Conservation (phyloP, 2,888 invertebrate genomes). For the Tenthredo distinguenda region DNA sequence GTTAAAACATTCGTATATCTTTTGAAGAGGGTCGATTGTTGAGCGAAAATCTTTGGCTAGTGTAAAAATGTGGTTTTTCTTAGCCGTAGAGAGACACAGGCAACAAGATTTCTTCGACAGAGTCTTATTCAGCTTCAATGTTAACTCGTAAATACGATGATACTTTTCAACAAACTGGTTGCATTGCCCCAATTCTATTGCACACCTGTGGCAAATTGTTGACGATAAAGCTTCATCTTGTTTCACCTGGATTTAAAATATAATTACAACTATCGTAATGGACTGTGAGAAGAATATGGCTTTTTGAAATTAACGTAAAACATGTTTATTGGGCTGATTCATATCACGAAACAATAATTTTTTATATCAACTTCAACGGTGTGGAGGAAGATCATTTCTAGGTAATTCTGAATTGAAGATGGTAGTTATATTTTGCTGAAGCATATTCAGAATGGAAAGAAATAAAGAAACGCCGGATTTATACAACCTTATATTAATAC, state of each 20-base stretch:
- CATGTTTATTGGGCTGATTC: background rate
- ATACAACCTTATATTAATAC: background rate
- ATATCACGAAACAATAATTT: too few relatives aligned
- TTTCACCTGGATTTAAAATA: conserved; percentile 54
- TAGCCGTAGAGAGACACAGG: conserved; percentile 65
- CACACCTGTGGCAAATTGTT: conserved; percentile 74
- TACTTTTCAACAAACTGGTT: conserved; percentile 69
- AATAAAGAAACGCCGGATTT: background rate
- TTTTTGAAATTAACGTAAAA: background rate
- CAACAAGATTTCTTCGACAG: conserved; percentile 58
- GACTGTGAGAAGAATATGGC: background rate
- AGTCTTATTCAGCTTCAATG: background rate
- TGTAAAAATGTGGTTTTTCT: conserved; percentile 66
- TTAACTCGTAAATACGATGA: conserved; percentile 56
- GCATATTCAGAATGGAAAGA: background rate
- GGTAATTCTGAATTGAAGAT: background rate
- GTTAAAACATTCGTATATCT: conserved; percentile 65
- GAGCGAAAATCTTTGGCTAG: conserved; percentile 63
- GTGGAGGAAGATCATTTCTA: background rate
- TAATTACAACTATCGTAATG: background rate
- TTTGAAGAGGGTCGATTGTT: conserved; percentile 60
- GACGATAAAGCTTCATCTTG: conserved; percentile 58
- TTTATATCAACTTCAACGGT: background rate
- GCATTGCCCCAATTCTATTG: conserved; percentile 73
- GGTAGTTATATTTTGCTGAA: too few relatives aligned